A percentile compares a stretch with the other conserved stretches of the same genome.
Evolutionary conservation across 1,140 invertebrate genomes (phyloP).

Genomic region (Caenorhabditis inopinata): DNA sequence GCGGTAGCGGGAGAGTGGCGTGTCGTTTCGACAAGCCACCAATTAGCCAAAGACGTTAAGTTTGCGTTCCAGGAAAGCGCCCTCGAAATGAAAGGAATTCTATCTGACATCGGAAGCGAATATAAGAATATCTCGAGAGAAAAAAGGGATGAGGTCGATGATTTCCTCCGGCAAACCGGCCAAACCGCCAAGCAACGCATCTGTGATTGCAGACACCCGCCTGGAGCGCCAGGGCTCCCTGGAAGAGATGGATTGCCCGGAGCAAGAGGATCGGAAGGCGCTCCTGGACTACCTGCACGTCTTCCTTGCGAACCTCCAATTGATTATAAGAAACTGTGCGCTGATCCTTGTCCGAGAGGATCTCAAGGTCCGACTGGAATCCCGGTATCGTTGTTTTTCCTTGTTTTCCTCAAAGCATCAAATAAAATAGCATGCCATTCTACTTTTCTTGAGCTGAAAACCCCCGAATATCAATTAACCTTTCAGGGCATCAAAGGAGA

Average conservation of each 20-base stretch:
- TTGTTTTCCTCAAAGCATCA: too few species aligned
- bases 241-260: conserved; percentile 42
- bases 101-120: not conserved
- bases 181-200: not conserved
- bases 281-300: conserved; percentile 59
- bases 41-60: too few species aligned
- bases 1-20: too few species aligned
- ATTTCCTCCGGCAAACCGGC: conserved; percentile 9
- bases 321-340: conserved; percentile 36
- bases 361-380: conserved; percentile 25
- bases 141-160: not conserved
- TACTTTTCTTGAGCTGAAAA: too few species aligned
- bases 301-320: conserved; percentile 47
- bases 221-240: conserved; percentile 39
- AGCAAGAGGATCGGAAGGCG: conserved; percentile 41
- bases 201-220: conserved; percentile 23
- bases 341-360: conserved; percentile 45
- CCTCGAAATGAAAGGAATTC: not conserved
- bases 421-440: too few species aligned
- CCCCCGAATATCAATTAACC: not conserved
- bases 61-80: conserved; percentile 30
- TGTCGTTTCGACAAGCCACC: too few species aligned
- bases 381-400: not conserved
- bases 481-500: conserved; percentile 23
- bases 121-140: not conserved